Conservation (phyloP, 2,888 invertebrate genomes). For the Agriopis marginaria region DNA sequence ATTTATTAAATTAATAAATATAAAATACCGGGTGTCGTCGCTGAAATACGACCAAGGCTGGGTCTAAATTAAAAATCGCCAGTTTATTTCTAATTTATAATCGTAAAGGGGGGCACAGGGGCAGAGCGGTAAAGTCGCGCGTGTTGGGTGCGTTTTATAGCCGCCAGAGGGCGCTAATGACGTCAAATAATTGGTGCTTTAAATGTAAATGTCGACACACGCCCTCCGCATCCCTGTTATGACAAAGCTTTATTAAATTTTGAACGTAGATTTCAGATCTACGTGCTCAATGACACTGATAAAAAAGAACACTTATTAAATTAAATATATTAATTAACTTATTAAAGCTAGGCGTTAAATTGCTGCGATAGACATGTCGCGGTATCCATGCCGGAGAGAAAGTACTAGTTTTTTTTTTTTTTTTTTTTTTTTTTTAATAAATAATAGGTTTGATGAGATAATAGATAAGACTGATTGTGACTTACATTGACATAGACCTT, state of each 20-base stretch:
- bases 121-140: conserved; percentile 56
- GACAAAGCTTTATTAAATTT: conserved; percentile 80
- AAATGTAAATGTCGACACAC: conserved; percentile 85
- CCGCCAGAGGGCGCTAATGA: conserved; percentile 83
- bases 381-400: too few relatives aligned
- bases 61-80: conserved; percentile 73
- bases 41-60: conserved; percentile 22
- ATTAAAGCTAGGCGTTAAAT: too few relatives aligned
- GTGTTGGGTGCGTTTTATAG: conserved; percentile 85
- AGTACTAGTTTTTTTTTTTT: too few relatives aligned
- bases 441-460: too few relatives aligned
- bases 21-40: conserved; percentile 15
- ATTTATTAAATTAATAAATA: conserved; percentile 29
- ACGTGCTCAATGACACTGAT: conserved; percentile 34
- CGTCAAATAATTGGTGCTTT: conserved; percentile 86
- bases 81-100: conserved; percentile 81
- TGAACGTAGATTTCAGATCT: conserved; percentile 58
- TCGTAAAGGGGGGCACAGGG: conserved; percentile 61
- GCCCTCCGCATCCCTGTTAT: conserved; percentile 51
- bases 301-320: conserved; percentile 19
- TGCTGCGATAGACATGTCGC: too few relatives aligned
- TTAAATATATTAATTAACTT: too few relatives aligned
- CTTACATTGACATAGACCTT: too few relatives aligned
- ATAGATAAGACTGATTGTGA: too few relatives aligned
- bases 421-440: too few relatives aligned